Percentiles rank a stretch among this genome's conserved stretches.
Evolutionary conservation across 2,888 invertebrate species (phyloP).

Genomic region (Eilema depressum): DNA sequence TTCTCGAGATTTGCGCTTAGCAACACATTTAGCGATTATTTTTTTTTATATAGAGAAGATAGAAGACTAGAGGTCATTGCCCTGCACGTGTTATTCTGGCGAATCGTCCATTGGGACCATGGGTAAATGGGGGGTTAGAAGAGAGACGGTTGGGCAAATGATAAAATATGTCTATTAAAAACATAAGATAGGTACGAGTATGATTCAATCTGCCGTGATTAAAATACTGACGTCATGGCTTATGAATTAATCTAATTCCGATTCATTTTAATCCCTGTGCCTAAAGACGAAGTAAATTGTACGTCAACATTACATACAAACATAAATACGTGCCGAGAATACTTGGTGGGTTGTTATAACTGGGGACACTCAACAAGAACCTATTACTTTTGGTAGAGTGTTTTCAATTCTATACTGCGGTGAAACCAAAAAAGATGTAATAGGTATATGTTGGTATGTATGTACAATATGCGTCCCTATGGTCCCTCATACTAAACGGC

Average conservation of each 20-base stretch:
- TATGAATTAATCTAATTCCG: not conserved
- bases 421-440: not conserved
- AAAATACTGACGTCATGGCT: not conserved
- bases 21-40: no score
- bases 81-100: no score
- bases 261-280: not conserved
- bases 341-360: not conserved
- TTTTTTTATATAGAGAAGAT: no score
- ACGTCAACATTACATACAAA: slow-evolving; percentile 1
- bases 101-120: no score
- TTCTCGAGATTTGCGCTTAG: no score
- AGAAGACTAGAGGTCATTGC: no score
- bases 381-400: not conserved
- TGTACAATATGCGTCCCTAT: no score
- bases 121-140: no score
- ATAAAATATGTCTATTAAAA: no score
- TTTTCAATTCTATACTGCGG: not conserved
- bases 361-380: not conserved
- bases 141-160: no score
- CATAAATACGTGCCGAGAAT: not conserved
- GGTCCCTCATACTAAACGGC: not conserved
- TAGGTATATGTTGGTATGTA: not conserved
- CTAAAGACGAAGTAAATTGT: not conserved
- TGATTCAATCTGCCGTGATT: not conserved
- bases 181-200: no score